Percentiles rank a stretch among this genome's conserved stretches.
Conservation (phyloP, 1,140 invertebrate species). For the Drosophila prosaltans region DNA sequence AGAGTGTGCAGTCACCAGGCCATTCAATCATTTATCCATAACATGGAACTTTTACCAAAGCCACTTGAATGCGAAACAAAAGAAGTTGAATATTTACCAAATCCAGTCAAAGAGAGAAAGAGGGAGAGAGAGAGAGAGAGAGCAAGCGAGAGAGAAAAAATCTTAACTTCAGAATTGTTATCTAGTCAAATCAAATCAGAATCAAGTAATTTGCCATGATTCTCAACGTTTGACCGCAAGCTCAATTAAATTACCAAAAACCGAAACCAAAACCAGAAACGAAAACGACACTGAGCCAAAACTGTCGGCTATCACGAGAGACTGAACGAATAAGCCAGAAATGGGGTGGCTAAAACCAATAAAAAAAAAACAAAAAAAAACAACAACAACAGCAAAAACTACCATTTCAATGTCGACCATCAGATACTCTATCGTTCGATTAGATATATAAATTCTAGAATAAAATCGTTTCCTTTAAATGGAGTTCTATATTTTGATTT, state of each 20-base stretch:
- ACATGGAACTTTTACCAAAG: conserved; percentile 60
- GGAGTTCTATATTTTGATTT: too few species aligned
- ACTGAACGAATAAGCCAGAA: conserved; percentile 1
- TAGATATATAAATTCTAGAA: too few species aligned
- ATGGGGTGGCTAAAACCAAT: conserved; percentile 13
- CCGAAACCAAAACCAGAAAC: conserved; percentile 42
- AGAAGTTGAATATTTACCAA: conserved; percentile 21
- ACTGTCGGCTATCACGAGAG: conserved; percentile 8
- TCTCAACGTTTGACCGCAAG: conserved; percentile 74
- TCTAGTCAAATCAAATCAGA: conserved; percentile 79
- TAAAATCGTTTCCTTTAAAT: too few species aligned
- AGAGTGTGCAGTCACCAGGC: background rate
- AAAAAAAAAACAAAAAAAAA: background rate
- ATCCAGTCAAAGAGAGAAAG: background rate
- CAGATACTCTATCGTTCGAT: background rate
- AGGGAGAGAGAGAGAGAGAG: too few species aligned
- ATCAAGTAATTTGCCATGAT: conserved; percentile 79
- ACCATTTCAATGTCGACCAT: background rate
- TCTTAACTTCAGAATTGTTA: conserved; percentile 43
- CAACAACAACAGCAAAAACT: background rate
- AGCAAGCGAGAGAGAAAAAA: background rate
- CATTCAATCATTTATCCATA: conserved; percentile 76
- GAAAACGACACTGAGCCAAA: background rate
- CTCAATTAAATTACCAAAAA: conserved; percentile 75
- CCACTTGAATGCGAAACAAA: conserved; percentile 70